These are phyloP conservation scores for Choloepus didactylus DNA, from an alignment of 2,797 vertebrate genomes.

Conservation along the genomic window DNA sequence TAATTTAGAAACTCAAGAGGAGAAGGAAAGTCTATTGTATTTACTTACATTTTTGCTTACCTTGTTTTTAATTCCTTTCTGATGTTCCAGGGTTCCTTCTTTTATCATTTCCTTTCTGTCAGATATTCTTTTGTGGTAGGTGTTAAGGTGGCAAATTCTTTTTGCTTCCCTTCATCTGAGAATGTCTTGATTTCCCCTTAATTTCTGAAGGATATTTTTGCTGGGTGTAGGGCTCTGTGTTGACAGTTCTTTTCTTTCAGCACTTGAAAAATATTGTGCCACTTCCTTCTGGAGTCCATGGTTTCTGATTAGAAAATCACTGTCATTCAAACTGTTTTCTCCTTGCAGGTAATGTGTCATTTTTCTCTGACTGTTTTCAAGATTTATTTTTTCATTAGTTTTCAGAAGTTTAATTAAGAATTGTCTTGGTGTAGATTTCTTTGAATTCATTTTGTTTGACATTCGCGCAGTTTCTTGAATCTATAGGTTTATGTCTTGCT, in stretches of 20 bases:
- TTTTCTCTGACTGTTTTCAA: neutral
- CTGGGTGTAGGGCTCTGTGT: neutral
- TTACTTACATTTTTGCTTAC: neutral
- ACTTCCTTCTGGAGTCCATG: neutral
- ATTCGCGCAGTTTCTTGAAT: neutral
- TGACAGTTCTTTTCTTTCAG: conserved; percentile 2
- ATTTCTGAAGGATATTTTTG: neutral
- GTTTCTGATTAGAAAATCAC: neutral
- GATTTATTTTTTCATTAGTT: conserved; percentile 18
- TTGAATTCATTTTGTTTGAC: too few relatives aligned
- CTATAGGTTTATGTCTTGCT: neutral
- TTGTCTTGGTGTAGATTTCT: neutral
- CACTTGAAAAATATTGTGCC: neutral
- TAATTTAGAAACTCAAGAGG: neutral
- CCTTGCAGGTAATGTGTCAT: neutral
- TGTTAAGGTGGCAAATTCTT: neutral
- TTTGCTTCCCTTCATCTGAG: neutral
- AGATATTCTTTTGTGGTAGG: neutral
- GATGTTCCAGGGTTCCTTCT: neutral
- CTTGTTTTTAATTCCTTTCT: neutral
- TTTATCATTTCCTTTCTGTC: conserved; percentile 22
- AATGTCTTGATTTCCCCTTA: neutral
- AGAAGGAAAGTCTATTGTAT: neutral
- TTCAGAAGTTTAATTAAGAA: conserved; percentile 41
- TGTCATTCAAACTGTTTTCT: neutral